Conservation (phyloP, 92 coral and sea anemone genomes). For the Phymanthus crucifer region DNA sequence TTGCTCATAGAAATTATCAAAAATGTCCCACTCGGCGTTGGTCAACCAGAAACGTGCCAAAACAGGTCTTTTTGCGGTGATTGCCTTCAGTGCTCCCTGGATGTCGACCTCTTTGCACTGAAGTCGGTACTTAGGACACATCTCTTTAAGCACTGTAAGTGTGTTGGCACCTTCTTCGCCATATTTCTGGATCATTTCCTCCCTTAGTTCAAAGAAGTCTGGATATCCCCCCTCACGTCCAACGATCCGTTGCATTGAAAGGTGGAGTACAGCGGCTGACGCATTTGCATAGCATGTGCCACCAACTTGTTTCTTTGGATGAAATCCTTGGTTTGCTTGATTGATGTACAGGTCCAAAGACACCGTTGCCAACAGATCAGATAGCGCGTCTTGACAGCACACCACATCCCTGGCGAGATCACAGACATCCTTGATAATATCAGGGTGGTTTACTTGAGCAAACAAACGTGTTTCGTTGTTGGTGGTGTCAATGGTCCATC, state of each 20-base stretch:
- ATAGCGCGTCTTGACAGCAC: constrained; percentile 39
- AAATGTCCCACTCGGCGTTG: constrained; percentile 42
- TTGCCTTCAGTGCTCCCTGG: constrained; percentile 51
- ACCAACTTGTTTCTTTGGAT: constrained; percentile 21
- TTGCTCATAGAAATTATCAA: constrained; percentile 31
- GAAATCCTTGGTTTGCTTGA: constrained; percentile 22
- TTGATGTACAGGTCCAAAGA: constrained; percentile 63
- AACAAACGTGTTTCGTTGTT: constrained; percentile 54
- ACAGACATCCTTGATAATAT: constrained; percentile 39
- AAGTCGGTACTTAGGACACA: constrained; percentile 55
- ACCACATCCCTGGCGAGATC: constrained; percentile 27
- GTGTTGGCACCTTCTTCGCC: constrained; percentile 27
- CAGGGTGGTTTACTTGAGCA: constrained; percentile 59
- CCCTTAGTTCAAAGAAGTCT: constrained; percentile 45
- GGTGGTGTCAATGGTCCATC: constrained; percentile 46
- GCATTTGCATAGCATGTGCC: constrained; percentile 64
- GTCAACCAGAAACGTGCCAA: constrained; percentile 49
- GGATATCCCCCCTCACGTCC: constrained; percentile 65
- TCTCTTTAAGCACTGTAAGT: constrained; percentile 27
- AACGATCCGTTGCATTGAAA: constrained; percentile 60
- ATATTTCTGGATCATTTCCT: constrained; percentile 18
- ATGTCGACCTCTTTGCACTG: constrained; percentile 34
- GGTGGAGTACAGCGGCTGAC: constrained; percentile 65
- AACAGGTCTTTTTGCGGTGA: constrained; percentile 54
- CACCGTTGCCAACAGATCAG: constrained; percentile 44